Conservation (phyloP, 1,140 invertebrate genomes). For the Panagrolaimus sp. region DNA sequence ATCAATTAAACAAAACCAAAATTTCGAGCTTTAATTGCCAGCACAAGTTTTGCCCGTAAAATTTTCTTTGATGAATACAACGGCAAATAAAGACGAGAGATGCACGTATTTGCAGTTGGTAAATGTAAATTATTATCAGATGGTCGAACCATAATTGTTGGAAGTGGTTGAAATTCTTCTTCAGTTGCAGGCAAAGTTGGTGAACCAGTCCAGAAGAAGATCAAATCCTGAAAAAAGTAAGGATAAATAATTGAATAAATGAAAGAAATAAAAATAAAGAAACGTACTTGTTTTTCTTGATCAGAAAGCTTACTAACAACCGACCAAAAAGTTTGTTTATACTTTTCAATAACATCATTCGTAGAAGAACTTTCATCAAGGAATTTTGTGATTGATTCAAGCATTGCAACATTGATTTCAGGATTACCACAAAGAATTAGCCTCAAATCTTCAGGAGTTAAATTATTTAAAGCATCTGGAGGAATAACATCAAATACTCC, state of each 20-base stretch:
- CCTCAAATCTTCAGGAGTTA: constrained; percentile 90
- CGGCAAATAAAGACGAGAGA: constrained; percentile 95
- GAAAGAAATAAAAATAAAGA: constrained; percentile 17
- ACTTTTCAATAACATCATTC: constrained; percentile 76
- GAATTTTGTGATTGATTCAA: constrained; percentile 95
- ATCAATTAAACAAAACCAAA: constrained; percentile 98
- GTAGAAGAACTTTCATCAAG: constrained; percentile 84
- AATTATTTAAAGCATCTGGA: constrained; percentile 74
- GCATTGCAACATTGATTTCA: constrained; percentile 74
- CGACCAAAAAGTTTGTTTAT: constrained; percentile 97
- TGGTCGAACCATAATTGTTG: constrained; percentile 92
- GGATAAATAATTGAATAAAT: constrained; percentile 31
- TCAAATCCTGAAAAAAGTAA: constrained; percentile 62
- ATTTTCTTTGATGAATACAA: constrained; percentile 91
- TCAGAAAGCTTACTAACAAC: constrained; percentile 98
- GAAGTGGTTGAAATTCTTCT: constrained; percentile 98
- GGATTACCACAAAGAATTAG: constrained; percentile 91
- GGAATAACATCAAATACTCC: constrained; percentile 95
- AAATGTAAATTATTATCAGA: constrained; percentile 90
- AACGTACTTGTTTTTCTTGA: constrained; percentile 81
- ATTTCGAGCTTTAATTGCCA: constrained; percentile 98
- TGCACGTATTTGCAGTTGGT: constrained; percentile 87
- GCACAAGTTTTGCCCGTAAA: constrained; percentile 83
- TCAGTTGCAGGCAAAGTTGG: constrained; percentile 94
- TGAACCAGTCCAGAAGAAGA: constrained; percentile 99